Percentiles rank a stretch among this genome's conserved stretches.
Conservation (phyloP, 2,113 vertebrate species). For the Dasyornis broadbenti region DNA sequence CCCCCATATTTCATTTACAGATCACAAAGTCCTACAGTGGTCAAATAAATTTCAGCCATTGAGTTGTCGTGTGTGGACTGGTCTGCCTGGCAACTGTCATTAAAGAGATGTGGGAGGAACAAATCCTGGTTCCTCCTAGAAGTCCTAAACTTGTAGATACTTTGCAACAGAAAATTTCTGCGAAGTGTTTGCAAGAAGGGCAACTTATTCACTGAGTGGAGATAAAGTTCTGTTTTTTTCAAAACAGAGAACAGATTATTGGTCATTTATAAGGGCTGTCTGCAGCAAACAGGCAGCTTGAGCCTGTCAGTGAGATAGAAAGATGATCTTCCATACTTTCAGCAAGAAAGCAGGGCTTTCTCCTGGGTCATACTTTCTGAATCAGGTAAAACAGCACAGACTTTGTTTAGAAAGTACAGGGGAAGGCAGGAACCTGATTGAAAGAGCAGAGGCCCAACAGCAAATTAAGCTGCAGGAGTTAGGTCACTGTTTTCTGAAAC, state of each 20-base stretch:
- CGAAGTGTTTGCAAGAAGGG: neutral
- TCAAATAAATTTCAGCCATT: neutral
- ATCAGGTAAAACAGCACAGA: neutral
- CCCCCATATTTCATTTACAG: neutral
- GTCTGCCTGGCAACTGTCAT: neutral
- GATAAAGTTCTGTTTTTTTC: neutral
- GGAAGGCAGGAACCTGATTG: neutral
- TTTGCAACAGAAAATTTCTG: neutral
- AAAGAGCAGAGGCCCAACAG: neutral
- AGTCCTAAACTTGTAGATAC: neutral
- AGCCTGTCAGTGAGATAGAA: neutral
- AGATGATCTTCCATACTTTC: neutral
- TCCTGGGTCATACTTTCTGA: neutral
- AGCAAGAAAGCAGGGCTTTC: neutral
- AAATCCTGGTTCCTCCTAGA: neutral
- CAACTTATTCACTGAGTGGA: neutral
- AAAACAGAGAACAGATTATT: neutral
- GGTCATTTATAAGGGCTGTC: neutral
- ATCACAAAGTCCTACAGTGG: neutral
- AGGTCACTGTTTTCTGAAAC: neutral
- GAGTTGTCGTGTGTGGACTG: neutral
- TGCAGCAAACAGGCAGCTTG: neutral
- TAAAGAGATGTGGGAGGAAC: neutral
- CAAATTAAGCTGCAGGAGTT: neutral
- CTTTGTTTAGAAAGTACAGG: neutral